Base-by-base conservation (phyloP, 2,113 vertebrate genomes). In the Phylloscopus trochilus region DNA sequence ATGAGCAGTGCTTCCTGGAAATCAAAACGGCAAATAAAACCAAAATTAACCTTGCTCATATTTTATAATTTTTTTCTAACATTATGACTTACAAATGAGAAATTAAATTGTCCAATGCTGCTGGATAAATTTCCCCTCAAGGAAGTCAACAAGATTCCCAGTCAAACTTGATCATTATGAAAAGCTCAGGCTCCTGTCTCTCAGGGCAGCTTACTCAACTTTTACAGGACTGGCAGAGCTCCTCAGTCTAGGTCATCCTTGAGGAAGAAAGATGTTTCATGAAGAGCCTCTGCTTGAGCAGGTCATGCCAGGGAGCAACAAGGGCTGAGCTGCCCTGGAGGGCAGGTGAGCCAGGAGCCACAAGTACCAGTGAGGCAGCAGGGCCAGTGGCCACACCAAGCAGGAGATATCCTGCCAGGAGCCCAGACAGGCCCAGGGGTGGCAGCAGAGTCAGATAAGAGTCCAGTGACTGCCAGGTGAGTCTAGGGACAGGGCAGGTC, bases 381-480 rank as follows among this genome's bases (percentile, higher is more conserved):
- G 73, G n/a, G 41, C 9, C 59, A n/a, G 73, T 15, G 55, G 46
- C 51, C 3, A 4, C 43, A 23, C 5, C 1, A 9, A 39, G 62
- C 20, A 44, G 15, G 31, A 13, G 10, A 2, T 21, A 66, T 5
- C 23, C 11, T 41, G 6, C 6, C 62, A 74, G 78, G 39, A 84
- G 33, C 43, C 37, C 3, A 2, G 10, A 2, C 26, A 58, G 55
- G 26, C 31, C 35, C 31, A 58, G 74, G 59, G 15, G 5, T 16
- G 41, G 47, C 47, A 93, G 41, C 85, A 37, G 60, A n/a, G 43
- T 8, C 8, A 3, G 35, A 44, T 18, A 27, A n/a, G 46, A 51
- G 31, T 4, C 22, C 3, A 1, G 2, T 16, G 69, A 37, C 46
- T 1, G 7, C 20, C 70, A 70, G 21, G 10, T 0, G 1, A 66